phyloP scores from a whole-genome alignment of 2,888 invertebrate genomes.

The Drosophila mettleri region DNA sequence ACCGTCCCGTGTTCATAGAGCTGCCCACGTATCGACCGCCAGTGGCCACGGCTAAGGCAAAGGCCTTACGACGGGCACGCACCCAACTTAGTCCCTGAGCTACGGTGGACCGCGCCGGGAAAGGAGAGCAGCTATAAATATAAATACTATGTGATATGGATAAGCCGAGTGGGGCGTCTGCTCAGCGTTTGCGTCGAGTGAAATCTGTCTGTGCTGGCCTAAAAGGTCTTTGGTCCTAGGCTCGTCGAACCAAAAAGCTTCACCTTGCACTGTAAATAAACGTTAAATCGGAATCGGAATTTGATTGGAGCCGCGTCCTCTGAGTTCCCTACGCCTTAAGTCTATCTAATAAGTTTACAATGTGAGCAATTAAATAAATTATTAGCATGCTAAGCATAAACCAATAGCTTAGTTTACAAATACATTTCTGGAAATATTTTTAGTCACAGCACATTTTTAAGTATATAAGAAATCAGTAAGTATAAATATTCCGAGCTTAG shows the following conservation, averaged over 20 bases:
- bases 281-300: slow-evolving; percentile 45
- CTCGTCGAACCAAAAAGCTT: slow-evolving; percentile 34
- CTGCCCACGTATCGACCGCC: slow-evolving; percentile 87
- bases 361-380: slow-evolving; percentile 62
- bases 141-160: slow-evolving; percentile 73
- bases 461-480: no score
- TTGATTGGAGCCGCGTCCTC: slow-evolving; percentile 45
- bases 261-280: slow-evolving; percentile 61
- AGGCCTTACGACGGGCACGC: slow-evolving; percentile 32
- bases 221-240: not conserved
- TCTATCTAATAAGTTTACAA: slow-evolving; percentile 48
- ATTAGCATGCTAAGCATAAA: slow-evolving; percentile 40
- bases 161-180: slow-evolving; percentile 31
- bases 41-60: slow-evolving; percentile 13
- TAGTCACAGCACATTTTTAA: no score
- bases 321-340: slow-evolving; percentile 35
- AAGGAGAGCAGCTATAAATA: slow-evolving; percentile 35
- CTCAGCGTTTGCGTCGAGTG: slow-evolving; percentile 24
- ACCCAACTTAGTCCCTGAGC: slow-evolving; percentile 34
- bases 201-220: slow-evolving; percentile 13
- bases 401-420: not conserved
- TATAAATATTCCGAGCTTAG: no score
- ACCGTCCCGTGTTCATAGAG: slow-evolving; percentile 86
- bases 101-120: not conserved
- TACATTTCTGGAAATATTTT: no score